phyloP scores from a whole-genome alignment of 2,888 invertebrate genomes.

The Cacoxenus indagator region DNA sequence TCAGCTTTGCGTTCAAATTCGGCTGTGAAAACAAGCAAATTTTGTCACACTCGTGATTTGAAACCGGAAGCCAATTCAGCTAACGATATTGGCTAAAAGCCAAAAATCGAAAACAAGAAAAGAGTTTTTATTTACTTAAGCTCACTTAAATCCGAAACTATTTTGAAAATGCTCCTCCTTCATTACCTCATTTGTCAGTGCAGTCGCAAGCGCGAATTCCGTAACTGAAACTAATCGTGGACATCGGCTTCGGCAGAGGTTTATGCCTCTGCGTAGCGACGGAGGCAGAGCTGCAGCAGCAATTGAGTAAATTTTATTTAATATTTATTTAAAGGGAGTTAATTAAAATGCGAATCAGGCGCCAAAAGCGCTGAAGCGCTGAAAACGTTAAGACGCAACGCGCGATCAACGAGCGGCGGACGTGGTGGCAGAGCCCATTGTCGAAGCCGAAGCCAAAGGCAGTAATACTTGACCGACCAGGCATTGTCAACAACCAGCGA shows the following conservation, averaged over 20 bases:
- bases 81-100: neutral
- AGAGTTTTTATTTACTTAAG: neutral
- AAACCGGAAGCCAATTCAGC: neutral
- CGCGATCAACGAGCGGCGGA: neutral
- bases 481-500: neutral
- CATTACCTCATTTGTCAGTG: constrained; percentile 10
- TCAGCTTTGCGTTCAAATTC: no score
- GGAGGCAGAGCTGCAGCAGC: constrained; percentile 37
- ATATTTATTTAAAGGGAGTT: constrained; percentile 61
- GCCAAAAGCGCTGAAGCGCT: constrained; percentile 54
- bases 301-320: constrained; percentile 53
- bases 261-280: constrained; percentile 20
- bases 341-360: constrained; percentile 58
- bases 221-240: neutral
- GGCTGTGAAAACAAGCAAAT: neutral
- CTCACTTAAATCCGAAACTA: neutral
- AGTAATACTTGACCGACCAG: neutral
- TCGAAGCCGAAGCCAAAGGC: constrained; percentile 29
- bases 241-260: neutral
- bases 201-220: neutral
- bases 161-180: neutral
- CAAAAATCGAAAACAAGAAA: neutral
- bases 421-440: constrained; percentile 44
- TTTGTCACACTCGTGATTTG: neutral
- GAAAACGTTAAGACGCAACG: constrained; percentile 43